Conservation (phyloP, 2,797 vertebrate species). For the Thunnus albacares region DNA sequence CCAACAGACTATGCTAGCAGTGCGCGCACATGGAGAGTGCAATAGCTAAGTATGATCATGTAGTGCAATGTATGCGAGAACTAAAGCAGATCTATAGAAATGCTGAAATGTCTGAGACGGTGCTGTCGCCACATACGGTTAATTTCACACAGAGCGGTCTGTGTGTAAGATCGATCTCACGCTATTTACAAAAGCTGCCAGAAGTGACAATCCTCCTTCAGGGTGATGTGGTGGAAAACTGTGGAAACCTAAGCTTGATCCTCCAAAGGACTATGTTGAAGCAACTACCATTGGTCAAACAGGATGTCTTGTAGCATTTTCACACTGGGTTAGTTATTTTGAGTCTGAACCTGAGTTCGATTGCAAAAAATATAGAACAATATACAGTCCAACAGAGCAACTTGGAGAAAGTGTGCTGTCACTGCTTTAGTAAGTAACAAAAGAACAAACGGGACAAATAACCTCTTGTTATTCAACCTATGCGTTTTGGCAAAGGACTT, state of each 20-base stretch:
- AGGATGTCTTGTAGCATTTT: slow-evolving; percentile 34
- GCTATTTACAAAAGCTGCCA: slow-evolving; percentile 85
- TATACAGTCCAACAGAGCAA: background rate
- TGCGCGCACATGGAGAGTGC: slow-evolving; percentile 82
- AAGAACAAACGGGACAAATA: no score
- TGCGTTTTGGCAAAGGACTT: no score
- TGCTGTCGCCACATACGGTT: slow-evolving; percentile 61
- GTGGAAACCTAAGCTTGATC: slow-evolving; percentile 49
- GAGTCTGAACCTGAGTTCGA: slow-evolving; percentile 10
- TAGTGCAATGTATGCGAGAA: slow-evolving; percentile 84
- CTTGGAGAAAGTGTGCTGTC: background rate
- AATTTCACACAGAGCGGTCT: slow-evolving; percentile 60
- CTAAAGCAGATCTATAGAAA: slow-evolving; percentile 81
- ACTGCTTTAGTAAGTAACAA: background rate
- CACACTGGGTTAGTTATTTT: slow-evolving; percentile 31
- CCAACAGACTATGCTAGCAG: slow-evolving; percentile 86
- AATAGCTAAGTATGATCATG: slow-evolving; percentile 80
- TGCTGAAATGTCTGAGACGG: slow-evolving; percentile 73
- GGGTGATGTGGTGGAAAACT: slow-evolving; percentile 54
- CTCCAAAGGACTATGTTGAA: slow-evolving; percentile 27
- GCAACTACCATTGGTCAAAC: slow-evolving; percentile 32
- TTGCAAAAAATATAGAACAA: background rate
- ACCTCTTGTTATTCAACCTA: no score
- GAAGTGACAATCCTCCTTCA: slow-evolving; percentile 75
- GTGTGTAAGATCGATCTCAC: slow-evolving; percentile 64